Evolutionary conservation across 2,113 vertebrate species (phyloP), one percentile per base, ranked within the genome.

Genomic region (Physeter macrocephalus): DNA sequence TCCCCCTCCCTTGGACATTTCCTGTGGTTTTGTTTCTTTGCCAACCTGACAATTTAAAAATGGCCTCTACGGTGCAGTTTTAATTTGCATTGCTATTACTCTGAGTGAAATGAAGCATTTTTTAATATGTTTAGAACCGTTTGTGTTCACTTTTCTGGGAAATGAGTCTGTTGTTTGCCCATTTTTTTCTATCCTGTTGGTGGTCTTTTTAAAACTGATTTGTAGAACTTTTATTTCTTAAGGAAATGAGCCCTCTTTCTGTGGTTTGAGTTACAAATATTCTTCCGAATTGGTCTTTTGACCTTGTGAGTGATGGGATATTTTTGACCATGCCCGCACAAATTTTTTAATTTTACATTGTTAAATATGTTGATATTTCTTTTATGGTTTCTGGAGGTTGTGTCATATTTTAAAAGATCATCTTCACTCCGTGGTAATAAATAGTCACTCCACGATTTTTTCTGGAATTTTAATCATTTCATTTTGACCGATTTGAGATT

Each of bases 1-100:
- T 11, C 21, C 31, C 23, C 34, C 49, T 23, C 18, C 3, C 75
- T 54, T 12, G 17, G 18, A 10, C 20, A 2, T 5, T 21, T 39
- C 67, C 36, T 39, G n/a, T 23, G 67, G 20, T 39, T 39, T 41
- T 25, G 54, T 15, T 29, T 11, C 78, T 41, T 36, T 31, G 78
- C 54, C 36, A 25, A 11, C 54, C 54, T 2, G 25, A 10, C 27
- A 27, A 15, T 11, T 10, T 27, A 3, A 29, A 67, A 18, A 59
- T 1, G 14, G 36, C 36, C 36, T 11, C 9, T 18, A 4, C 0
- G 23, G 54, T 0, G 8, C 25, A 25, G 17, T 27, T 61, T 27
- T 12, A 29, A 41, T 31, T 82, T 12, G 36, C 36, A 6, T 82
- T 31, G 41, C 54, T 61, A 31, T 41, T 18, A 82, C 36, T 61